Percentiles rank a stretch among this genome's conserved stretches.
These are phyloP conservation scores for Drosophila infuscata DNA, from an alignment of 2,888 invertebrate genomes.

Conservation along the genomic window DNA sequence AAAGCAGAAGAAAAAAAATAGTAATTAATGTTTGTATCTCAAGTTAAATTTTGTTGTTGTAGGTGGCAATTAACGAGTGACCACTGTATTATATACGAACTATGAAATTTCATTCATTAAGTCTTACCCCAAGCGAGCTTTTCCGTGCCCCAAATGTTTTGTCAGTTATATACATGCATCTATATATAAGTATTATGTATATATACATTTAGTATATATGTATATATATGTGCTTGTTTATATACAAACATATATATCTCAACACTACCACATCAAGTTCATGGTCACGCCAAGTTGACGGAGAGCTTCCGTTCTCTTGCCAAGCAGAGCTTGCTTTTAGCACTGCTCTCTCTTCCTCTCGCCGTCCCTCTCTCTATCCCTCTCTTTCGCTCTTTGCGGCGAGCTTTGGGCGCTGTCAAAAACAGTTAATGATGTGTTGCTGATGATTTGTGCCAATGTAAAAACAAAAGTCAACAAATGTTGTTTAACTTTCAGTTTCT, in stretches of 20 bases:
- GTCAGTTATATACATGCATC: slow-evolving; percentile 25
- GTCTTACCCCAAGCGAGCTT: slow-evolving; percentile 27
- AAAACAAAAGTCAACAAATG: slow-evolving; percentile 42
- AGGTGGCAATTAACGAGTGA: not conserved
- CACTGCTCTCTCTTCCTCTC: not conserved
- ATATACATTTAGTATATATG: slow-evolving; percentile 1
- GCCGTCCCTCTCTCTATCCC: not conserved
- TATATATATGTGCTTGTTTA: not conserved
- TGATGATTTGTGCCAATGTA: slow-evolving; percentile 26
- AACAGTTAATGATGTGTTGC: slow-evolving; percentile 36
- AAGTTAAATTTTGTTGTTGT: not conserved
- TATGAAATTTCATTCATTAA: slow-evolving; percentile 57
- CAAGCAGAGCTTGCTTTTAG: slow-evolving; percentile 5
- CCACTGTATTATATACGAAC: slow-evolving; percentile 8
- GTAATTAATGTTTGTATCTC: not conserved
- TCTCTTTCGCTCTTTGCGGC: slow-evolving; percentile 5
- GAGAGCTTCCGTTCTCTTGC: slow-evolving; percentile 68
- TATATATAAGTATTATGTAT: slow-evolving; percentile 9
- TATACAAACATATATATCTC: slow-evolving; percentile 4
- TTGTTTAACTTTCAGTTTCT: slow-evolving; percentile 64
- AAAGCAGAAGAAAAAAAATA: not conserved
- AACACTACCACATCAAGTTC: slow-evolving; percentile 75
- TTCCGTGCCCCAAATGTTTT: slow-evolving; percentile 21
- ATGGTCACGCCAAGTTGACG: slow-evolving; percentile 66
- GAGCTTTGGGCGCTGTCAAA: slow-evolving; percentile 40